phyloP scores from a whole-genome alignment of 53 echinoderm and acorn worm genomes.

The Paracentrotus lividus region DNA sequence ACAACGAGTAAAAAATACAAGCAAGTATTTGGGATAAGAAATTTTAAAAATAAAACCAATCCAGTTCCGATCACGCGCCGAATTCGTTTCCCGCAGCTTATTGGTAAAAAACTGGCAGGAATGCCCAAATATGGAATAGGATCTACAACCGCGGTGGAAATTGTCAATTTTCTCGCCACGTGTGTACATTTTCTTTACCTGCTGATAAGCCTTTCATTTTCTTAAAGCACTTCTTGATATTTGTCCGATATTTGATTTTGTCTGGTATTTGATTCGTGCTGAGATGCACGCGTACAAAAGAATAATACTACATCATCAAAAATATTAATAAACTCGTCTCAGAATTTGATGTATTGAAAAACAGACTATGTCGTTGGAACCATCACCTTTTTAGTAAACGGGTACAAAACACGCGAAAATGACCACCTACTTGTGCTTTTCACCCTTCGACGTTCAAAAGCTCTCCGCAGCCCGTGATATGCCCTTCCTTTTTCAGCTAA shows the following conservation, averaged over 20 bases:
- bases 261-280: conserved; percentile 6
- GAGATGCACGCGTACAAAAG: background rate
- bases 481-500: too few species aligned
- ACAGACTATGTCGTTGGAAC: too few species aligned
- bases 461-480: too few species aligned
- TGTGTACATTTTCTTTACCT: conserved; percentile 22
- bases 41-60: background rate
- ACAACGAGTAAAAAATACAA: background rate
- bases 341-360: too few species aligned
- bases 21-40: background rate
- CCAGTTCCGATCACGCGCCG: conserved; percentile 1
- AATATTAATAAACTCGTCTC: background rate
- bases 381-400: too few species aligned
- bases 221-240: background rate
- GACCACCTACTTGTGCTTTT: too few species aligned
- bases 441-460: too few species aligned
- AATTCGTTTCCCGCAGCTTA: background rate
- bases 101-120: background rate
- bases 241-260: background rate
- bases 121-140: conserved; percentile 1
- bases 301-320: conserved; percentile 42
- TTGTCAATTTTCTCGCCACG: conserved; percentile 45
- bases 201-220: background rate
- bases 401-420: too few species aligned
- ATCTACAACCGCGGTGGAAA: conserved; percentile 1